phyloP scores from a whole-genome alignment of 2,113 vertebrate genomes.

The Etheostoma spectabile region DNA sequence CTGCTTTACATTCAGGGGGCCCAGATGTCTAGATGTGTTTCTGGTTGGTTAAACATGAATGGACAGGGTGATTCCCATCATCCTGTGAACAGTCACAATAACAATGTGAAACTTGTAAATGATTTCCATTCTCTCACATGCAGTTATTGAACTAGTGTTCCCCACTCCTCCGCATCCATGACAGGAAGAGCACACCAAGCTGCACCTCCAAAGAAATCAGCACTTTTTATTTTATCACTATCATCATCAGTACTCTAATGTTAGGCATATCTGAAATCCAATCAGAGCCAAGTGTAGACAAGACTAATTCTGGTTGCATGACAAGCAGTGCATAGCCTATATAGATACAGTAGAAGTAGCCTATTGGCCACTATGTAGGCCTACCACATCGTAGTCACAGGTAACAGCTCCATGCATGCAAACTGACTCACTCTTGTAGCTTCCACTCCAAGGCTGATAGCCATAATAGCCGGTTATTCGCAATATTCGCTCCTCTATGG shows the following conservation, averaged over 20 bases:
- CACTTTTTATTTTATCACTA: neutral
- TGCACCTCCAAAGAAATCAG: neutral
- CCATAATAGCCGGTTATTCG: slow-evolving; percentile 96
- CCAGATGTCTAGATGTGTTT: neutral
- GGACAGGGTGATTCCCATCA: neutral
- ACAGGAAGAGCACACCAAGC: neutral
- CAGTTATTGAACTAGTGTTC: neutral
- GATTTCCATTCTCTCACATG: neutral
- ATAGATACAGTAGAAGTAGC: neutral
- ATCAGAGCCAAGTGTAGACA: neutral
- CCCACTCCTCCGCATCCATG: neutral
- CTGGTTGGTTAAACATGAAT: neutral
- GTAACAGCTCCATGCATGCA: neutral
- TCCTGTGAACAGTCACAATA: neutral
- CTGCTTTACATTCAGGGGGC: neutral
- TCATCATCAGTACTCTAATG: neutral
- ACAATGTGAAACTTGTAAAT: neutral
- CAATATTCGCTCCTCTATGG: slow-evolving; percentile 93
- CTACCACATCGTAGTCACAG: neutral
- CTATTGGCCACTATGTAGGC: neutral
- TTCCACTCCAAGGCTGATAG: slow-evolving; percentile 93
- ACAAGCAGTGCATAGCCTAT: neutral
- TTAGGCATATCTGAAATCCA: neutral
- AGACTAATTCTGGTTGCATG: neutral
- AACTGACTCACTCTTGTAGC: slow-evolving; percentile 89